Evolutionary conservation across 2,113 vertebrate genomes (phyloP), one percentile per base, ranked within the genome.

Genomic region (Paramisgurnus dabryanus): DNA sequence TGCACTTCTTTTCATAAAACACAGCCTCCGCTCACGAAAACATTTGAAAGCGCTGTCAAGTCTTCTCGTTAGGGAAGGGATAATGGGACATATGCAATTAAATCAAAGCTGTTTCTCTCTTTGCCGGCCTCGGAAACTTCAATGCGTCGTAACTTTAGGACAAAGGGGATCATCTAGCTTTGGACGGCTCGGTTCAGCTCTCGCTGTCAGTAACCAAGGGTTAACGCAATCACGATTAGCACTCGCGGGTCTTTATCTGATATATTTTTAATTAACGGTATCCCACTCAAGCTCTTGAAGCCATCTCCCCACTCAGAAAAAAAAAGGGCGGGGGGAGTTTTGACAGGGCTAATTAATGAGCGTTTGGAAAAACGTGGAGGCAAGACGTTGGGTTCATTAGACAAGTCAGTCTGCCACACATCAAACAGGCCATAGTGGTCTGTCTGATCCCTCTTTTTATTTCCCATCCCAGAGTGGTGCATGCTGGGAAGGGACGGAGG

Each of bases 201-300:
- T 80, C 83, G 88, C 87, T 88, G 91, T 91, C 89, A 86, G 86
- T 72, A 84, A 85, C 64, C 85, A 87, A 83, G 87, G 87, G 87
- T 87, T 88, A 88, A 88, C 86, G 83, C 75, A 85, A 53, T 86
- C 83, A 83, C 83, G 83, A 86, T 86, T 85, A 86, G 84, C 79
- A 86, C 92, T 93, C 91, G 86, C 87, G 92, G 92, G 91, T 82
- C 88, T 83, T 89, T 89, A 93, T 94, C 92, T 93, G 93, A 93
- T 94, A 93, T 93, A 90, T 93, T 94, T 93, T 94, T 94, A 94
- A 94, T 94, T 94, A 94, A 92, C 86, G 86, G 86, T 91, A 92
- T 91, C 92, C 92, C 86, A 91, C 93, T 94, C 91, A 93, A 88
- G 88, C 90, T 90, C 92, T 92, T 92, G 91, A 91, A 92, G 90